These are phyloP conservation scores for Drosophila affinis DNA, from an alignment of 2,888 invertebrate species.

Conservation along the genomic window DNA sequence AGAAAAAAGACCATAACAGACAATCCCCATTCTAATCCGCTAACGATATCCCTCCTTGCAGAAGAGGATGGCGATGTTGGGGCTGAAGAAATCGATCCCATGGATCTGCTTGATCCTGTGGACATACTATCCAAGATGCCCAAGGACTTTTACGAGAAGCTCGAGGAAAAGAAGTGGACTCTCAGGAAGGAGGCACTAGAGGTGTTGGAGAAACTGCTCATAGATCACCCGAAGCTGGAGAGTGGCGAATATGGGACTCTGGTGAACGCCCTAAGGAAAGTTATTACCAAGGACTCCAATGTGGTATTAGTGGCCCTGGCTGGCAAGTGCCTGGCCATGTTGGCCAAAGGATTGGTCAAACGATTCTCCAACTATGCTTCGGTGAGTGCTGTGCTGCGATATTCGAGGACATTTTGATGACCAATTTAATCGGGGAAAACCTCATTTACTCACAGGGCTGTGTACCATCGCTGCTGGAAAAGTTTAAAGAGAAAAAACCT, in stretches of 20 bases:
- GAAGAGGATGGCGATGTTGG: conserved; percentile 85
- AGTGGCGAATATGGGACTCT: conserved; percentile 96
- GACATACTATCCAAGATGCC: conserved; percentile 96
- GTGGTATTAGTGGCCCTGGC: conserved; percentile 95
- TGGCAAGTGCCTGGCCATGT: conserved; percentile 90
- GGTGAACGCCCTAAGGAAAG: conserved; percentile 93
- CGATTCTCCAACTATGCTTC: conserved; percentile 93
- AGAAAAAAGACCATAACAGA: background rate
- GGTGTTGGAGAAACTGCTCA: conserved; percentile 89
- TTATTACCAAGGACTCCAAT: conserved; percentile 97
- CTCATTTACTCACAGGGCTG: conserved; percentile 84
- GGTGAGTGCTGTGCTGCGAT: conserved; percentile 54
- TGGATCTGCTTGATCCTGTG: conserved; percentile 95
- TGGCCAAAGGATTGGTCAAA: conserved; percentile 94
- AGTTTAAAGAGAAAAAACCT: conserved; percentile 98
- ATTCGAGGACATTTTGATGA: background rate
- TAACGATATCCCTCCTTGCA: conserved; percentile 46
- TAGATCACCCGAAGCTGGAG: conserved; percentile 92
- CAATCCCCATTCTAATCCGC: background rate
- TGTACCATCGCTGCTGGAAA: conserved; percentile 92
- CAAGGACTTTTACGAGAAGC: conserved; percentile 96
- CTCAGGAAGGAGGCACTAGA: conserved; percentile 97
- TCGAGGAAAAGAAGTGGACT: conserved; percentile 98
- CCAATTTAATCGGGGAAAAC: background rate
- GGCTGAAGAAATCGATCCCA: conserved; percentile 91